Percentiles rank a stretch among this genome's conserved stretches.
phyloP scores from a whole-genome alignment of 2,888 invertebrate species.

The Hylaea fasciaria region DNA sequence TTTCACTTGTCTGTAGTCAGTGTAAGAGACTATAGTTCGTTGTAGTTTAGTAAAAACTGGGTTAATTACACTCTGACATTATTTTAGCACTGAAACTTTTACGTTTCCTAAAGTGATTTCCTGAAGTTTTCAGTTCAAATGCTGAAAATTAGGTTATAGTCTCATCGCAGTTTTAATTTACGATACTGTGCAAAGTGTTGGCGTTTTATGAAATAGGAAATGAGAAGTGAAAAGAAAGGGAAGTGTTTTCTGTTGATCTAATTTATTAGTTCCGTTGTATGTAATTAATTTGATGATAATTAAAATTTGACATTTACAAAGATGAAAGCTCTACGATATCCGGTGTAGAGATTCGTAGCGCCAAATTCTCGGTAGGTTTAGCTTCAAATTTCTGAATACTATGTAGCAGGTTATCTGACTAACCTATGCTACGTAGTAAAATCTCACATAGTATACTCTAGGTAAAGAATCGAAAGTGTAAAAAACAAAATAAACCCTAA shows the following conservation, averaged over 20 bases:
- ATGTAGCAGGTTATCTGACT: too few relatives aligned
- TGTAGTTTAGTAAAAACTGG: not conserved
- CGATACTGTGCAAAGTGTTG: not conserved
- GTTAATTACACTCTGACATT: conserved; percentile 16
- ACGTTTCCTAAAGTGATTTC: conserved; percentile 42
- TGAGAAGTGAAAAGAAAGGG: not conserved
- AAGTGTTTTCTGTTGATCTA: not conserved
- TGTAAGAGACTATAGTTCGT: too few relatives aligned
- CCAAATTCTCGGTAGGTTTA: too few relatives aligned
- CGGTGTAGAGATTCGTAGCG: too few relatives aligned
- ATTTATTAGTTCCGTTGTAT: not conserved
- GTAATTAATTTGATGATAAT: not conserved
- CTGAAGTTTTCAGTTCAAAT: conserved; percentile 31
- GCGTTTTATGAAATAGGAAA: conserved; percentile 2
- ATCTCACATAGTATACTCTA: too few relatives aligned
- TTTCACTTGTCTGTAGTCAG: too few relatives aligned
- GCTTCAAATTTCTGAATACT: too few relatives aligned
- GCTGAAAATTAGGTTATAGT: conserved; percentile 33
- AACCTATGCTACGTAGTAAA: too few relatives aligned
- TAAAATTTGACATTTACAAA: too few relatives aligned
- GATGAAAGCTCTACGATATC: too few relatives aligned
- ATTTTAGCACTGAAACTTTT: conserved; percentile 19
- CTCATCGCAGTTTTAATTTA: conserved; percentile 18
- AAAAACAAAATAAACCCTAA: too few relatives aligned
- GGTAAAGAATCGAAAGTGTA: too few relatives aligned